Conservation (phyloP, 2,797 vertebrate genomes). For the Rhinoraja longicauda region DNA sequence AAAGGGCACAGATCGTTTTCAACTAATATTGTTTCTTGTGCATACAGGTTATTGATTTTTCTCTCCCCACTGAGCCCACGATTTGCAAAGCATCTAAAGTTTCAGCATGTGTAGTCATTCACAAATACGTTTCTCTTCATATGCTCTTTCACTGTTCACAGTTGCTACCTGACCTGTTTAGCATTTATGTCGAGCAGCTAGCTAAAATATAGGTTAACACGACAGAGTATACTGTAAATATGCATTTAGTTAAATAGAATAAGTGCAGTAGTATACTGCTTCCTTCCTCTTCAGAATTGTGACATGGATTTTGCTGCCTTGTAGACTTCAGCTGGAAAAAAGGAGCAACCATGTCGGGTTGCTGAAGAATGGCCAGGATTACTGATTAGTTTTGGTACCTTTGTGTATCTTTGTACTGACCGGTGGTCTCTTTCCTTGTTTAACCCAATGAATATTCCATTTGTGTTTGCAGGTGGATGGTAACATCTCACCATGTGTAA, state of each 20-base stretch:
- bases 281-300: neutral
- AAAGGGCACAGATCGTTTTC: neutral
- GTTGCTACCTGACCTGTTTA: too few species aligned
- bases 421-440: neutral
- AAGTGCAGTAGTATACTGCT: neutral
- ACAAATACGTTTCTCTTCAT: neutral
- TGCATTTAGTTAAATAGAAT: neutral
- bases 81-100: neutral
- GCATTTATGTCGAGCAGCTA: too few species aligned
- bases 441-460: neutral
- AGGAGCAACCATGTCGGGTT: neutral
- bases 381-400: neutral
- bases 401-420: neutral
- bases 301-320: neutral
- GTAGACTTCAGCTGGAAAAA: neutral
- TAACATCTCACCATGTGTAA: constrained; percentile 78
- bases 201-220: neutral
- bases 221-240: neutral
- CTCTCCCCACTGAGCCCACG: constrained; percentile 23
- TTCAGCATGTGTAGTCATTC: neutral
- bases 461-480: constrained; percentile 69
- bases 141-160: neutral
- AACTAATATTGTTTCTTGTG: neutral
- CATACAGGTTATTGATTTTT: constrained; percentile 27
- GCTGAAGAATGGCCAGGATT: neutral